Base-by-base conservation (phyloP, 1,140 invertebrate species). In the Ericerus pela region DNA sequence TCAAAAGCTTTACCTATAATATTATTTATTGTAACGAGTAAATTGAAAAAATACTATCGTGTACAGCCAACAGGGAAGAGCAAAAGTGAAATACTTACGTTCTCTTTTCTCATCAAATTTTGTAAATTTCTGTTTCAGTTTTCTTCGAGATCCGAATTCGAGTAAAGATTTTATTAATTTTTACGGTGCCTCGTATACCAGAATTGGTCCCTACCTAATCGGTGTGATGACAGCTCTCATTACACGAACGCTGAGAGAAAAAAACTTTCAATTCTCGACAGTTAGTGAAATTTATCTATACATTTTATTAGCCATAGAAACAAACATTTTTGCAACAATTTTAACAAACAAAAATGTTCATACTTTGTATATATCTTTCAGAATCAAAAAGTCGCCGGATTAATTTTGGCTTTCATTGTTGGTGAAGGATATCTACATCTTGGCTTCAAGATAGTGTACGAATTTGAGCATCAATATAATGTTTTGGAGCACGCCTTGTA, bases 401-500 rank as follows among this genome's bases (percentile, higher is more conserved):
- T 24, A 47, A 24, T 47, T 12, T 31, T 53, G n/a, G 41, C 28
- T 6, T 52, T 51, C 3, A 11, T 33, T 3, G 26, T 59, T 8
- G 41, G 51, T 5, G 14, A 55, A n/a, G 53, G 43, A 12, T 47
- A 31, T n/a, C 31, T 55, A 11, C 14, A 51, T 1, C 18, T 37
- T 20, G 57, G 54, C 1, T 58, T 30, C 29, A 11, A n/a, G n/a
- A n/a, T 55, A n/a, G 55, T 55, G 28, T 58, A 58, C 47, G 14
- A 38, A 22, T 55, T 53, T 51, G 41, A 29, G n/a, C 8, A 51
- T 10, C 33, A 57, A 27, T 60, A 58, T 57, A 57, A 69, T 11
- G 61, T 56, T 29, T 30, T 68, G 11, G 70, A 72, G 28, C 72
- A 74, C 1, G 71, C 79, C 0, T 68, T 80, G 12, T 85, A 82